Conservation (phyloP, 2,113 vertebrate genomes). For the Pituophis catenifer region DNA sequence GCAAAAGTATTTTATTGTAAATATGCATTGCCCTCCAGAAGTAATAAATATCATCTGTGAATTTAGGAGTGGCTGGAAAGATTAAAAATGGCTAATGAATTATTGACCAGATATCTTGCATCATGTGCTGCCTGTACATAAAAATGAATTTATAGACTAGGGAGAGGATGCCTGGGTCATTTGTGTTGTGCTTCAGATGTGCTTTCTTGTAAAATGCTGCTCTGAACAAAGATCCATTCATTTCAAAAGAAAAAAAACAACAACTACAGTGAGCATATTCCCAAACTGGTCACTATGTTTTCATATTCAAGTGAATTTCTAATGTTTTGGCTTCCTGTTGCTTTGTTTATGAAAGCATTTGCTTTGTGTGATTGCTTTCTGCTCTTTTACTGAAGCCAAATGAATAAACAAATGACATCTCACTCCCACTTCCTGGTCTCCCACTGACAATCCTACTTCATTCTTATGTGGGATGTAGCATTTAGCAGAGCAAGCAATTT, state of each 20-base stretch:
- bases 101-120: background rate
- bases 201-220: background rate
- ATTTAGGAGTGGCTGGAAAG: background rate
- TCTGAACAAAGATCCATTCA: constrained; percentile 1
- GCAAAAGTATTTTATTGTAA: background rate
- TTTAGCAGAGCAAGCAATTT: background rate
- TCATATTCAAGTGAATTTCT: background rate
- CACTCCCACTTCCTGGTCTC: background rate
- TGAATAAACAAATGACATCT: constrained; percentile 16
- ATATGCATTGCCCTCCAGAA: background rate
- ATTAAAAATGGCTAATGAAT: background rate
- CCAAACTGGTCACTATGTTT: background rate
- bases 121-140: background rate
- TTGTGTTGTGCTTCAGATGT: background rate
- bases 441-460: background rate
- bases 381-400: background rate
- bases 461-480: background rate
- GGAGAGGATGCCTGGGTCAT: background rate
- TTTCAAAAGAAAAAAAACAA: background rate
- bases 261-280: background rate
- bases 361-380: constrained; percentile 6
- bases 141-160: background rate
- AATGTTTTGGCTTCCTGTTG: background rate
- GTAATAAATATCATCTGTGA: background rate
- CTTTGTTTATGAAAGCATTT: constrained; percentile 3